Evolutionary conservation across 2,888 invertebrate species (phyloP).

Genomic region (Drosophila macrothrix): DNA sequence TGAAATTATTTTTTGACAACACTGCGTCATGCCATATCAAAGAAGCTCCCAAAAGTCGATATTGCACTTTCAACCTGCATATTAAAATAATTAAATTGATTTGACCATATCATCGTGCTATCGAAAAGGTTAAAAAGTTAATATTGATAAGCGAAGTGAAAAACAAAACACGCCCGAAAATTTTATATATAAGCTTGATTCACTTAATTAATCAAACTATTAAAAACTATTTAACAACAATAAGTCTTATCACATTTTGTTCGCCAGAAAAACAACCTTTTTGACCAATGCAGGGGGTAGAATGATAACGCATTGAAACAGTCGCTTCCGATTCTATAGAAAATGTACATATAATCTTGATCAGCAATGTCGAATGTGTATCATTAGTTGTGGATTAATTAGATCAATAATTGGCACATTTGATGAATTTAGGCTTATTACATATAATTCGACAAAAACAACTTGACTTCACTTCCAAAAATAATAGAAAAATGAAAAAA

Average conservation of each 20-base stretch:
- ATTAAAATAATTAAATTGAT: background rate
- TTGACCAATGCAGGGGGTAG: background rate
- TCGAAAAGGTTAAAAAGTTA: background rate
- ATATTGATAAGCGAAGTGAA: background rate
- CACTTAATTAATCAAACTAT: background rate
- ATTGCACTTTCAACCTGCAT: background rate
- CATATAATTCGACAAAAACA: background rate
- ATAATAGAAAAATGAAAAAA: background rate
- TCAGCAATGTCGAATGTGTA: background rate
- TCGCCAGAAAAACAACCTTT: background rate
- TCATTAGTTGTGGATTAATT: background rate
- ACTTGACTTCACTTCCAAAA: background rate
- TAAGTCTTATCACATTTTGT: background rate
- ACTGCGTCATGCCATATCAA: conserved; percentile 8
- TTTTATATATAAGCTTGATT: background rate
- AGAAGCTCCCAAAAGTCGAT: background rate
- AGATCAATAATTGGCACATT: background rate
- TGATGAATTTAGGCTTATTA: rapidly evolving
- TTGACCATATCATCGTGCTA: background rate
- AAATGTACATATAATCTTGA: background rate
- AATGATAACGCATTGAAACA: background rate
- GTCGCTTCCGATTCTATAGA: no score
- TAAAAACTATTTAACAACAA: background rate
- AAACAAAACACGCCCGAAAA: background rate
- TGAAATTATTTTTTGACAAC: conserved; percentile 25